phyloP scores from a whole-genome alignment of 2,888 invertebrate species.

The Sminthurides aquaticus region DNA sequence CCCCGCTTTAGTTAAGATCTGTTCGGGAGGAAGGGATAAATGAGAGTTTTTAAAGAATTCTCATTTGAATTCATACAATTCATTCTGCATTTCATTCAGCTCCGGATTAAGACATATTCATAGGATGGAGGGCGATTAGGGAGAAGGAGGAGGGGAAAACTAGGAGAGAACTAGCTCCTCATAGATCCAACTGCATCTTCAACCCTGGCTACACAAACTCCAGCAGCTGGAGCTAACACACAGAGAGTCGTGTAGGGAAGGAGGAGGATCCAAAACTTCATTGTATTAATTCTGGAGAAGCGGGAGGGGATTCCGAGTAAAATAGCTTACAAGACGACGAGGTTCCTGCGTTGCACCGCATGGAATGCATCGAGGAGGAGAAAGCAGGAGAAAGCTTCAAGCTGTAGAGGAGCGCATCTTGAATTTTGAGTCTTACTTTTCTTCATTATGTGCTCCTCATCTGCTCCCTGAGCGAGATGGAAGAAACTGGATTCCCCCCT shows the following conservation, averaged over 20 bases:
- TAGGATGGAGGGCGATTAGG: background rate
- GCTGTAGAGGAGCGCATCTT: background rate
- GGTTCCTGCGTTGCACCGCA: too few species aligned
- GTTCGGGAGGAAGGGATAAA: too few species aligned
- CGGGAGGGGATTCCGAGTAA: too few species aligned
- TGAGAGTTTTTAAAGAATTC: background rate
- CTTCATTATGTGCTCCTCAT: background rate
- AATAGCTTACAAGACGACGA: too few species aligned
- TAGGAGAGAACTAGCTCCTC: background rate
- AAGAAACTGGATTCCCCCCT: background rate
- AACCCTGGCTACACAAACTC: too few species aligned
- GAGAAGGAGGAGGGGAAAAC: background rate
- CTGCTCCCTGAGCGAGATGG: background rate
- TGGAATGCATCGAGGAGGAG: too few species aligned
- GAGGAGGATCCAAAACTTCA: too few species aligned
- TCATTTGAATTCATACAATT: background rate
- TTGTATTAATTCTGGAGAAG: too few species aligned
- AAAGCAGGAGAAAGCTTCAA: background rate
- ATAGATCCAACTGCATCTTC: too few species aligned
- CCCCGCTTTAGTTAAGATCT: too few species aligned
- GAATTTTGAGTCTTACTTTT: background rate
- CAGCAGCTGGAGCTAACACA: too few species aligned
- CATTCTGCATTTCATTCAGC: background rate
- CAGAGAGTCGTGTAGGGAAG: too few species aligned
- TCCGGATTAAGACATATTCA: background rate